Conservation (phyloP, 2,888 invertebrate genomes). For the Epinotia nisella region DNA sequence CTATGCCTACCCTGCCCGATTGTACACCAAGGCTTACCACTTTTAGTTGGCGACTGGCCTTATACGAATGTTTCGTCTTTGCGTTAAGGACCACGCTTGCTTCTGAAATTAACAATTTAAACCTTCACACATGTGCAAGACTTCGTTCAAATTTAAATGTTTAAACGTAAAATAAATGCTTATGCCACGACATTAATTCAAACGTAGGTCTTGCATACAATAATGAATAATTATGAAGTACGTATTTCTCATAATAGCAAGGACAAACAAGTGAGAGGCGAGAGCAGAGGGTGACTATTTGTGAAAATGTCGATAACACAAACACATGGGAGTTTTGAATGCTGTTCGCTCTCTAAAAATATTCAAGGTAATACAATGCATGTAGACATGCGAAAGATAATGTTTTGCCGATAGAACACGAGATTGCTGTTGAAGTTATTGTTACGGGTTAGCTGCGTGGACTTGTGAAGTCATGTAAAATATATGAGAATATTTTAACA, state of each 20-base stretch:
- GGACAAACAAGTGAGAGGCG: slow-evolving; percentile 56
- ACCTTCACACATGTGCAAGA: slow-evolving; percentile 47
- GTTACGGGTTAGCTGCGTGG: slow-evolving; percentile 54
- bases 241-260: slow-evolving; percentile 55
- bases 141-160: slow-evolving; percentile 35
- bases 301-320: slow-evolving; percentile 58
- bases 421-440: slow-evolving; percentile 52
- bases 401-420: slow-evolving; percentile 27
- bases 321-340: slow-evolving; percentile 50
- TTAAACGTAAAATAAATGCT: slow-evolving; percentile 33
- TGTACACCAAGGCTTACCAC: slow-evolving; percentile 80
- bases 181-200: slow-evolving; percentile 22
- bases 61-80: slow-evolving; percentile 55
- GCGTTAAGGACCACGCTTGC: slow-evolving; percentile 53
- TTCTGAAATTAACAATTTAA: slow-evolving; percentile 60
- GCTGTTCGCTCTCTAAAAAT: slow-evolving; percentile 45
- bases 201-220: slow-evolving; percentile 35
- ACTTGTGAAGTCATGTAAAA: slow-evolving; percentile 65
- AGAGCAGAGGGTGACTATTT: slow-evolving; percentile 50
- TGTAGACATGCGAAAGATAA: slow-evolving; percentile 30
- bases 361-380: slow-evolving; percentile 37
- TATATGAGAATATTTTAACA: slow-evolving; percentile 58
- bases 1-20: slow-evolving; percentile 66
- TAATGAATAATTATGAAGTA: slow-evolving; percentile 49
- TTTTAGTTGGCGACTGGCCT: slow-evolving; percentile 65